Base-by-base conservation (phyloP, 2,888 invertebrate genomes). In the Morpho achilles region DNA sequence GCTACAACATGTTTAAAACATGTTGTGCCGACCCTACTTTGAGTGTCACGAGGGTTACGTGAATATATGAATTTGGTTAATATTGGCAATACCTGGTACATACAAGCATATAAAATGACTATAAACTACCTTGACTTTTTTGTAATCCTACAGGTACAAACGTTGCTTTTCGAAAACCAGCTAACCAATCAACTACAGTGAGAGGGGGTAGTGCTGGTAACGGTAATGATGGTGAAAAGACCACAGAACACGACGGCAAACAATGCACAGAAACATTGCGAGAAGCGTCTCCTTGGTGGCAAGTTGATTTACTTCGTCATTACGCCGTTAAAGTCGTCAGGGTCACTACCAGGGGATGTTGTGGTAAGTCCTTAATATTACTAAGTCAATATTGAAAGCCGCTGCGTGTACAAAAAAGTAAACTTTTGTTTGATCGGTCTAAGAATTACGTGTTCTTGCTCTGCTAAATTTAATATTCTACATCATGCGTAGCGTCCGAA, bases 261-360 rank as follows among this genome's bases (percentile, higher is more conserved):
- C 91, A 96, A 63, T 98, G 98, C 80, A 96, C 97, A 0, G 97
- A 97, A 87, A 98, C 97, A 0, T 95, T 96, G 77, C 93, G 95
- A 61, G 97, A 98, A 75, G 95, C 95, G 0, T 97, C 97, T 23
- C 97, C 97, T 0, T 98, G 97, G 97, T 98, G 97, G 97, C 94
- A 95, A 70, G 97, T 97, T 7, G 97, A 98, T 79, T 89, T 98
- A 50, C 91, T 98, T 45, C 91, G 95, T 59, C 94, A 97, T 40
- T 97, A 97, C 79, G 93, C 96, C 1, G 94, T 98, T 55, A 94
- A 95, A 76, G 96, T 96, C 45, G 96, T 98, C 46, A 89, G 97
- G 63, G 95, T 98, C 53, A 96, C 97, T 8, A 97, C 97, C 0
- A 92, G 95, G 75, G 95, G 95, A 42, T 95, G 96, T 70, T 96